phyloP scores from a whole-genome alignment of 2,888 invertebrate species.

The Leptinotarsa haldemani region DNA sequence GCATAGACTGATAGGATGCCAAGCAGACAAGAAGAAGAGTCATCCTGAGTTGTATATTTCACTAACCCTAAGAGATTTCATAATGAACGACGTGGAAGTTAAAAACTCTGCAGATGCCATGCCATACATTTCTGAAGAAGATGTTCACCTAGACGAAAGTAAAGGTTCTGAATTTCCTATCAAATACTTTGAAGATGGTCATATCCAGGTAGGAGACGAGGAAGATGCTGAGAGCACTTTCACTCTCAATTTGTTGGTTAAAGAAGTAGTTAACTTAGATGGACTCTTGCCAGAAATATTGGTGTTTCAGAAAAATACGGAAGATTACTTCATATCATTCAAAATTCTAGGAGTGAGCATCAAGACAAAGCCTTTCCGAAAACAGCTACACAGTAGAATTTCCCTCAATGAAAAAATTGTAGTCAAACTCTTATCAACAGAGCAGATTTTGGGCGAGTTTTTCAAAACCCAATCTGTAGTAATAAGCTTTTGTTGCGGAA shows the following conservation, averaged over 20 bases:
- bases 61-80: conserved; percentile 71
- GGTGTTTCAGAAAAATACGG: conserved; percentile 57
- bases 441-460: conserved; percentile 55
- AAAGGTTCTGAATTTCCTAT: conserved; percentile 58
- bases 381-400: conserved; percentile 57
- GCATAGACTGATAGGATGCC: conserved; percentile 72
- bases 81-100: conserved; percentile 59
- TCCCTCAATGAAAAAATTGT: conserved; percentile 61
- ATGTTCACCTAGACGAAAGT: conserved; percentile 36
- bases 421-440: conserved; percentile 54
- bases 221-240: conserved; percentile 62
- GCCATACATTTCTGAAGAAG: conserved; percentile 53
- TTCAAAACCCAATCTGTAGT: conserved; percentile 56
- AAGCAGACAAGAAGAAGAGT: conserved; percentile 59
- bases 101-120: conserved; percentile 45
- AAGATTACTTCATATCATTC: conserved; percentile 59
- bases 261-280: conserved; percentile 70
- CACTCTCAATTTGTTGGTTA: conserved; percentile 70
- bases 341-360: conserved; percentile 61
- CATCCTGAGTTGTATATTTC: conserved; percentile 74
- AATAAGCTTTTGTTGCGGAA: conserved; percentile 57
- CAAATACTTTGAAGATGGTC: conserved; percentile 68
- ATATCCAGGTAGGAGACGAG: conserved; percentile 69
- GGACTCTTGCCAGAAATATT: conserved; percentile 64
- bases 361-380: conserved; percentile 60